Conservation (phyloP, 2,797 vertebrate species). For the Coranthus polyacanthus region DNA sequence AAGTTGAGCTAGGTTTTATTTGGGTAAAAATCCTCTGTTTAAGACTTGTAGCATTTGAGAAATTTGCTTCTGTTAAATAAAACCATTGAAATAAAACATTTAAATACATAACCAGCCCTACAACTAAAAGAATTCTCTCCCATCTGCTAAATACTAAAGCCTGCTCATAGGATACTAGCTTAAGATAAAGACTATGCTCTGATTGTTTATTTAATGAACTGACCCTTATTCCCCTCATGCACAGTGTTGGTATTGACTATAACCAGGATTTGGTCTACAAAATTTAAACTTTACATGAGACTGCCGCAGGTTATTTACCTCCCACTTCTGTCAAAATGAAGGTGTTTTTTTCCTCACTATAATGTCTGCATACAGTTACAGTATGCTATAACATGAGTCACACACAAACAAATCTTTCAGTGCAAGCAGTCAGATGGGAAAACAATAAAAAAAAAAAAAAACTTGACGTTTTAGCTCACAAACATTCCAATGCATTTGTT, state of each 20-base stretch:
- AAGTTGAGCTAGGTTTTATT: no score
- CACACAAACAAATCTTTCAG: slow-evolving; percentile 40
- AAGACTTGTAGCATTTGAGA: no score
- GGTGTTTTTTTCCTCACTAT: neutral
- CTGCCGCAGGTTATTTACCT: neutral
- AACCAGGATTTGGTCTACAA: neutral
- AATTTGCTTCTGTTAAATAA: no score
- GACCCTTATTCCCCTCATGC: slow-evolving; percentile 8
- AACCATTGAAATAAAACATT: neutral
- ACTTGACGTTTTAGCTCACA: slow-evolving; percentile 51
- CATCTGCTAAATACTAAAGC: slow-evolving; percentile 1
- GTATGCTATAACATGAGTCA: slow-evolving; percentile 6
- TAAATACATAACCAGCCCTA: neutral
- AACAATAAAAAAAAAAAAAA: slow-evolving; percentile 21
- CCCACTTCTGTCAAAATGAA: neutral
- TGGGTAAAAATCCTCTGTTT: no score
- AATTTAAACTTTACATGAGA: slow-evolving; percentile 4
- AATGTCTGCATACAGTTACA: neutral
- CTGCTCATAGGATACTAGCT: no score
- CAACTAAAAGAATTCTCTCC: slow-evolving; percentile 5
- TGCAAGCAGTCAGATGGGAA: slow-evolving; percentile 72
- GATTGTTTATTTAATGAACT: slow-evolving; percentile 15
- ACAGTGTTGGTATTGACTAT: slow-evolving; percentile 22
- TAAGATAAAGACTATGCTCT: no score
- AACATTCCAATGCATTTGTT: slow-evolving; percentile 53